Base-by-base conservation (phyloP, 1,140 invertebrate species). In the Saccostrea echinata region DNA sequence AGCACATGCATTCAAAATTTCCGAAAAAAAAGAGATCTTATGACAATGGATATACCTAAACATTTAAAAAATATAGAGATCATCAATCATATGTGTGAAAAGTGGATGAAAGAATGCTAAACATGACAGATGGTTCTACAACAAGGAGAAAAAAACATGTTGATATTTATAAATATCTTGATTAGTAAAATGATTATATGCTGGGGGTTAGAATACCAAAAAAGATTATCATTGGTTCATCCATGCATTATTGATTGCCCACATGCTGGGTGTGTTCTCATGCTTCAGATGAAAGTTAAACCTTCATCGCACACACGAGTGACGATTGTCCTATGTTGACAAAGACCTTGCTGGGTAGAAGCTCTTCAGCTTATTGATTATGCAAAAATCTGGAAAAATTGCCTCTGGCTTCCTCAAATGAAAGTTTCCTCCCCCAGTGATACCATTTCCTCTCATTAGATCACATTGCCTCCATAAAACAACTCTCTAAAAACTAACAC, bases 401-500 rank as follows among this genome's bases (percentile, higher is more conserved):
- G 24, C 64, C 12, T 27, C 27, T 30, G 68, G 68, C 68, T 76
- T 76, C 68, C 68, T 76, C 27, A 76, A 76, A 76, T 76, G 68
- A 76, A 76, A 76, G 68, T 27, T 76, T 76, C 68, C 68, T 76
- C 68, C 68, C 27, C 68, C 24, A 76, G 33, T 76, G 68, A 76
- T 76, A 76, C 27, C 16, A 33, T 30, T 76, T 76, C 68, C 68
- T 76, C 27, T 76, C 68, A 33, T 76, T 76, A 33, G 68, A 76
- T 76, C 24, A 76, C 68, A 76, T 30, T 13, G 27, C 27, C 30
- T 27, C 68, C 68, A 76, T 76, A 76, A 76, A 76, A 76, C 27
- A 76, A 76, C 27, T 76, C 27, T 33, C 30, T 0, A 33, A 24
- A 76, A 76, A 33, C 12, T 33, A 76, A 76, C 27, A 12, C 27